These are phyloP conservation scores for Drusus annulatus DNA, from an alignment of 1,140 invertebrate genomes.

Conservation along the genomic window DNA sequence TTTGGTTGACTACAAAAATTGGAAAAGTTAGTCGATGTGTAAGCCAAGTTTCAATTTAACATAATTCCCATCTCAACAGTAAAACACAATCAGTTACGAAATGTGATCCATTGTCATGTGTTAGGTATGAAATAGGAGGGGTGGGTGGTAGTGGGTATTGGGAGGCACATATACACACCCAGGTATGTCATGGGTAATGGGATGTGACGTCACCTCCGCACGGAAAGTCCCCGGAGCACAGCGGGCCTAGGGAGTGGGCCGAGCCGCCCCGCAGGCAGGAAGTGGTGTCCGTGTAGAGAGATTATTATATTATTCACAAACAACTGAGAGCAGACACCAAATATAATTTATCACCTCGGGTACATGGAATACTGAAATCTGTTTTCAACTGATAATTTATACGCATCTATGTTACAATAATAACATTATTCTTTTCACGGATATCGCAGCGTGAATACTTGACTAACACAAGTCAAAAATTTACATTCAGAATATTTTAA, in stretches of 20 bases:
- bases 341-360: constrained; percentile 32
- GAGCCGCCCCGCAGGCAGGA: background rate
- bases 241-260: background rate
- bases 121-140: background rate
- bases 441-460: too few relatives aligned
- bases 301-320: constrained; percentile 27
- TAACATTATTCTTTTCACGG: too few relatives aligned
- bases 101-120: too few relatives aligned
- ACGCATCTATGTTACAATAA: background rate
- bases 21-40: too few relatives aligned
- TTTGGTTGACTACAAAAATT: too few relatives aligned
- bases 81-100: too few relatives aligned
- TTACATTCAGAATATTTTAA: too few relatives aligned
- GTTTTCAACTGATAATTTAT: constrained; percentile 38
- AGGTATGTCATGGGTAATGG: background rate
- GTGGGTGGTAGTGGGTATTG: background rate
- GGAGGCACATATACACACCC: background rate
- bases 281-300: constrained; percentile 16
- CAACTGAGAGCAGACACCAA: constrained; percentile 9
- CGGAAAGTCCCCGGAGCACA: constrained; percentile 1
- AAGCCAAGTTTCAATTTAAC: too few relatives aligned
- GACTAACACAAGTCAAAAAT: too few relatives aligned
- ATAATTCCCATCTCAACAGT: too few relatives aligned
- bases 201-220: background rate
- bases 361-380: constrained; percentile 8